Conservation (phyloP, 2,113 vertebrate species). For the Arothron firmamentum region DNA sequence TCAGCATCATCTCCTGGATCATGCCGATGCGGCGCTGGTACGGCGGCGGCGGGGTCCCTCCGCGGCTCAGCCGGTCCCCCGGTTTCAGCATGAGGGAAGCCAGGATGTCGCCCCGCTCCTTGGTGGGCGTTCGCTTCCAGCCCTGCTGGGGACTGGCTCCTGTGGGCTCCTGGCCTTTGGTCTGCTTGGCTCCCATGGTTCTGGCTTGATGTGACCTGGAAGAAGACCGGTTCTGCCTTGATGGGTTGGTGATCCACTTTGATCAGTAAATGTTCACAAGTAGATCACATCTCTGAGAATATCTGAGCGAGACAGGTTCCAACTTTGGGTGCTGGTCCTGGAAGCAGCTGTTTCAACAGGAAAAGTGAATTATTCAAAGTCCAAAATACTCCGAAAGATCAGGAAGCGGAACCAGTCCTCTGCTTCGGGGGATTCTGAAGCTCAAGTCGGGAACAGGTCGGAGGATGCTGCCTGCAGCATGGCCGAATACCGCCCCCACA, state of each 20-base stretch:
- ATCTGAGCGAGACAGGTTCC: neutral
- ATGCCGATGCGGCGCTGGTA: slow-evolving; percentile 90
- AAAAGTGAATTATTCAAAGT: neutral
- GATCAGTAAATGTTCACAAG: slow-evolving; percentile 26
- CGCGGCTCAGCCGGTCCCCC: slow-evolving; percentile 81
- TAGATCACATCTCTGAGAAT: slow-evolving; percentile 13
- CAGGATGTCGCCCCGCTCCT: slow-evolving; percentile 81
- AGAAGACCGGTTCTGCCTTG: slow-evolving; percentile 25
- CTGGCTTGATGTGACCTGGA: slow-evolving; percentile 23
- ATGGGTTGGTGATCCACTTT: slow-evolving; percentile 4
- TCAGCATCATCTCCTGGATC: slow-evolving; percentile 94
- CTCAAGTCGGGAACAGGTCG: slow-evolving; percentile 68
- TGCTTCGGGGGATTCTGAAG: slow-evolving; percentile 3
- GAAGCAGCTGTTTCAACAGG: neutral
- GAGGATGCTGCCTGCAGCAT: slow-evolving; percentile 63
- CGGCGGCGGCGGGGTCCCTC: slow-evolving; percentile 81
- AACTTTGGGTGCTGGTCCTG: neutral
- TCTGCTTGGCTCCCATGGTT: slow-evolving; percentile 89
- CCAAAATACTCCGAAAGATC: neutral
- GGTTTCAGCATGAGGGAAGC: slow-evolving; percentile 85
- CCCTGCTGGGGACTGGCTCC: slow-evolving; percentile 76
- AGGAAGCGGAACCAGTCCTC: neutral
- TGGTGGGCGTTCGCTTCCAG: slow-evolving; percentile 77
- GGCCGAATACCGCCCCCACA: slow-evolving; percentile 43
- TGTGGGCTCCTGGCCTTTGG: slow-evolving; percentile 79